phyloP scores from a whole-genome alignment of 2,888 invertebrate species.

The Hoplodrina blanda region DNA sequence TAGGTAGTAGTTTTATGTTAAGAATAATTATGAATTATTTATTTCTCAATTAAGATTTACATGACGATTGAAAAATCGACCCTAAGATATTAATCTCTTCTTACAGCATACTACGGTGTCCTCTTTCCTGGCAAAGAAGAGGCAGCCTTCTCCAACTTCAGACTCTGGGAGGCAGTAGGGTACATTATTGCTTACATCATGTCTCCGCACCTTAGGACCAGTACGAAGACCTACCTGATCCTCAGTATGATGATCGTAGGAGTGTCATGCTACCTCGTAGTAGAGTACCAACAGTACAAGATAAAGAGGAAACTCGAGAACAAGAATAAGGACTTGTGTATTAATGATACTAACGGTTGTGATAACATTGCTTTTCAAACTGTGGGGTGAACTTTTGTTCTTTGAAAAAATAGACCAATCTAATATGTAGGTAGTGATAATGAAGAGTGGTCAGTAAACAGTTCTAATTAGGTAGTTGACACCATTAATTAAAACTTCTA shows the following conservation, averaged over 20 bases:
- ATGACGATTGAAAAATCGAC: no score
- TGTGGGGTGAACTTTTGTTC: conserved; percentile 63
- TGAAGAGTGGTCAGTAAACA: no score
- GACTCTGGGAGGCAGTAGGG: conserved; percentile 93
- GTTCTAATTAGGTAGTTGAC: no score
- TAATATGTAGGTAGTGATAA: no score
- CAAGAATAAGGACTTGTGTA: conserved; percentile 66
- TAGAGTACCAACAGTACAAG: conserved; percentile 78
- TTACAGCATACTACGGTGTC: conserved; percentile 91
- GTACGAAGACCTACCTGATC: conserved; percentile 89
- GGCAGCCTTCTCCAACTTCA: conserved; percentile 93
- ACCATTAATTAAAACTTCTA: no score
- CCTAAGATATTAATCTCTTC: neutral
- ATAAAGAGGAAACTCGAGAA: conserved; percentile 67
- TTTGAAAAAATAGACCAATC: neutral
- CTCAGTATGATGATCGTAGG: conserved; percentile 86
- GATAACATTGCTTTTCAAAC: conserved; percentile 83
- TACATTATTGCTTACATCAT: conserved; percentile 92
- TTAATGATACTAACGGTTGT: conserved; percentile 69
- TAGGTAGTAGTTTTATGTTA: no score
- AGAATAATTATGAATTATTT: no score
- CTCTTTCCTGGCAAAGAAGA: conserved; percentile 92
- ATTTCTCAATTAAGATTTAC: no score
- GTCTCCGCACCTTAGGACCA: conserved; percentile 88
- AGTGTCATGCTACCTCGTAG: conserved; percentile 87